A percentile compares a stretch with the other conserved stretches of the same genome.
Evolutionary conservation across 2,113 vertebrate genomes (phyloP).

Genomic region (Lophotis ruficrista): DNA sequence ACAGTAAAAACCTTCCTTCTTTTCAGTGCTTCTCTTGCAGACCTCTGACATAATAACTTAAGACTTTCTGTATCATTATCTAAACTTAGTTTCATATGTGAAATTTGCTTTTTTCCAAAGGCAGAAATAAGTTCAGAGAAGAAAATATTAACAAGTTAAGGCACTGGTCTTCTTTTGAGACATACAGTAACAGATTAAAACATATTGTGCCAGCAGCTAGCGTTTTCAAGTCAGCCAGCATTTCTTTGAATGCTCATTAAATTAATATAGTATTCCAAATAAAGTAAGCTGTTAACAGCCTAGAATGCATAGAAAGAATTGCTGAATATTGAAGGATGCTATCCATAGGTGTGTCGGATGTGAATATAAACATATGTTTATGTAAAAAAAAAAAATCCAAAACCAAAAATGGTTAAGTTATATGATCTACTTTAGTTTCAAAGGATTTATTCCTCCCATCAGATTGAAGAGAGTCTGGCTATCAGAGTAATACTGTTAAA

Average conservation of each 20-base stretch:
- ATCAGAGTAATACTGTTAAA: background rate
- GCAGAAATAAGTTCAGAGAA: background rate
- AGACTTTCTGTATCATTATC: background rate
- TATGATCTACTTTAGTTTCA: background rate
- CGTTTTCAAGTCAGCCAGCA: background rate
- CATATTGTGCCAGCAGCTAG: background rate
- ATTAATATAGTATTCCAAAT: background rate
- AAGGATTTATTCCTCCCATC: background rate
- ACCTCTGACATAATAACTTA: background rate
- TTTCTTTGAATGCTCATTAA: slow-evolving; percentile 27
- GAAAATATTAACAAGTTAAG: background rate
- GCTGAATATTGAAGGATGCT: background rate
- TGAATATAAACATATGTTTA: background rate
- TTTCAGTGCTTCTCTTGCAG: slow-evolving; percentile 11
- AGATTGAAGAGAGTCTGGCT: background rate
- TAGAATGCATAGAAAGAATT: background rate
- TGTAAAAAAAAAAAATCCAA: background rate
- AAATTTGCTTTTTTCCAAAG: background rate
- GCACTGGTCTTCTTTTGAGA: background rate
- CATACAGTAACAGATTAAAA: background rate
- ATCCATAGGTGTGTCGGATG: background rate
- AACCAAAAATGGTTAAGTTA: background rate
- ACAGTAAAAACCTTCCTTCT: background rate
- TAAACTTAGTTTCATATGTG: background rate
- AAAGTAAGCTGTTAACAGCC: background rate